phyloP scores from a whole-genome alignment of 1,140 invertebrate genomes.

The Lasioglossum baleicum region DNA sequence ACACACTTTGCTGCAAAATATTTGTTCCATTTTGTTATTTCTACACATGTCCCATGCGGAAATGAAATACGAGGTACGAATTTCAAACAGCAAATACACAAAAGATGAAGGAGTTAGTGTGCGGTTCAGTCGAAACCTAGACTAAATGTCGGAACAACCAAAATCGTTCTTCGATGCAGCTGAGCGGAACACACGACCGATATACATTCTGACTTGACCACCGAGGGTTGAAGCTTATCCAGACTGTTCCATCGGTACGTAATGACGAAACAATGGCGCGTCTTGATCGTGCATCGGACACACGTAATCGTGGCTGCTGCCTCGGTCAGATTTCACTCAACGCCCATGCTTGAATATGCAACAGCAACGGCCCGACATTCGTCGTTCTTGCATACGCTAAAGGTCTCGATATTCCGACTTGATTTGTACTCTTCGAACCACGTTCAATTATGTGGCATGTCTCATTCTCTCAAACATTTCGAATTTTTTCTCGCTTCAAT shows the following conservation, averaged over 20 bases:
- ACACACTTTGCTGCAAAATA: no score
- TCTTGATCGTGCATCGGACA: constrained; percentile 59
- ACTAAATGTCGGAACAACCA: constrained; percentile 1
- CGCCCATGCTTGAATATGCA: constrained; percentile 52
- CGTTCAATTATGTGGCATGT: no score
- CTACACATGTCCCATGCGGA: neutral
- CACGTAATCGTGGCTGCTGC: constrained; percentile 49
- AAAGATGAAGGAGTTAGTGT: neutral
- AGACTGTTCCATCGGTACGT: constrained; percentile 25
- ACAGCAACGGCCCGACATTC: constrained; percentile 10
- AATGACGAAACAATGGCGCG: constrained; percentile 60
- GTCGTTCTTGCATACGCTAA: constrained; percentile 26
- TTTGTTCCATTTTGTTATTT: neutral
- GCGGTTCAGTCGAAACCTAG: neutral
- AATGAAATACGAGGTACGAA: constrained; percentile 27
- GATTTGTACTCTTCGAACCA: constrained; percentile 23
- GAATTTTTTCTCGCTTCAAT: no score
- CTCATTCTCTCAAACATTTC: no score
- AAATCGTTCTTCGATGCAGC: constrained; percentile 46
- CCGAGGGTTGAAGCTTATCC: constrained; percentile 33
- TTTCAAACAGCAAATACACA: constrained; percentile 29
- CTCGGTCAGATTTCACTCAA: constrained; percentile 51
- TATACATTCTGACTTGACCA: constrained; percentile 36
- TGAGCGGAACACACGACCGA: neutral
- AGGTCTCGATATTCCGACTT: constrained; percentile 35